These are phyloP conservation scores for Chaetodon auriga DNA, from an alignment of 2,113 vertebrate genomes.

Conservation along the genomic window DNA sequence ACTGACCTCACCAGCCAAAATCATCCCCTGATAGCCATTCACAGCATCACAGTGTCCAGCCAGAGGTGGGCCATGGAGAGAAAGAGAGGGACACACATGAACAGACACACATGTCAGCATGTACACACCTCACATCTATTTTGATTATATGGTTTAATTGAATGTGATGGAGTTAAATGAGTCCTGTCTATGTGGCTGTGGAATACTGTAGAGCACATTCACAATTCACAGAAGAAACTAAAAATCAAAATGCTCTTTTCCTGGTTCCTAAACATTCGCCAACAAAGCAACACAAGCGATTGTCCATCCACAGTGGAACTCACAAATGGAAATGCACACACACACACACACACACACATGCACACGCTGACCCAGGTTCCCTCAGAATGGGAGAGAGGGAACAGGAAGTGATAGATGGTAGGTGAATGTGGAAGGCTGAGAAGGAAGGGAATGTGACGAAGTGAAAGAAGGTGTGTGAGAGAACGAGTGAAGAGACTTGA, in stretches of 20 bases:
- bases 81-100: not conserved
- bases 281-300: not conserved
- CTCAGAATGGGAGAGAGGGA: constrained; percentile 19
- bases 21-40: not conserved
- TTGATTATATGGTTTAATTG: not conserved
- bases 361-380: not conserved
- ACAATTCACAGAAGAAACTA: not conserved
- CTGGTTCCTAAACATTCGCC: not conserved
- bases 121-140: not conserved
- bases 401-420: constrained; percentile 71
- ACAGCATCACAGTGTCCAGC: not conserved
- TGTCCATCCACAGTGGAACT: not conserved
- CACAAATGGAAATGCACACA: not conserved
- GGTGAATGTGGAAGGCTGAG: constrained; percentile 57
- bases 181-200: not conserved
- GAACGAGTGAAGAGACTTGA: not conserved
- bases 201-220: not conserved
- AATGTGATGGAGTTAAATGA: not conserved
- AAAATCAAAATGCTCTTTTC: not conserved
- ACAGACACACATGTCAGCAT: not conserved
- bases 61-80: not conserved
- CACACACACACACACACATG: not conserved
- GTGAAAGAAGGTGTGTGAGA: constrained; percentile 50
- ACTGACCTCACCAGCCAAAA: constrained; percentile 13
- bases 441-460: not conserved